Evolutionary conservation across 2,113 vertebrate species (phyloP).

Genomic region (Oryzias woworae): DNA sequence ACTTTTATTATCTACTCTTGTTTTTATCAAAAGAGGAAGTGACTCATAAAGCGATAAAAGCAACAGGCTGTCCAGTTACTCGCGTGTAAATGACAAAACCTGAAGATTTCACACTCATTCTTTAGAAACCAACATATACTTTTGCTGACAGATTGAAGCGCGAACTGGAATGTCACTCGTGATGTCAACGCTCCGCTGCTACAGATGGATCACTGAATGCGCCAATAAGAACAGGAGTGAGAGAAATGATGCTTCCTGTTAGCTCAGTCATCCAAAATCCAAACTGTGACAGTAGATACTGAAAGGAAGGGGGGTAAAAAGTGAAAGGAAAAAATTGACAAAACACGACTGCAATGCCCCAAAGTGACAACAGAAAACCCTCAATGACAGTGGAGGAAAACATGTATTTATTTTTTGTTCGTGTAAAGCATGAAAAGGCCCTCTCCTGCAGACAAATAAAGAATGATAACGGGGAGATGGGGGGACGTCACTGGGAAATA

Average conservation of each 20-base stretch:
- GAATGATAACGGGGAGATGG: neutral
- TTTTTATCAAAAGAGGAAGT: slow-evolving; percentile 40
- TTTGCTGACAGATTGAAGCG: slow-evolving; percentile 6
- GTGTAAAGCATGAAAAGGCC: no score
- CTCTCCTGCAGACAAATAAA: neutral
- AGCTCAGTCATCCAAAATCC: slow-evolving; percentile 1
- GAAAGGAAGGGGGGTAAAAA: neutral
- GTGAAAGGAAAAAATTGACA: neutral
- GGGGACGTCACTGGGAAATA: neutral
- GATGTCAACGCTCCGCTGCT: slow-evolving; percentile 1
- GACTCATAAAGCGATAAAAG: slow-evolving; percentile 22
- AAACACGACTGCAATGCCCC: neutral
- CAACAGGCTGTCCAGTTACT: slow-evolving; percentile 28
- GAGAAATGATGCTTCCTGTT: slow-evolving; percentile 3
- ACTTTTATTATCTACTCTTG: slow-evolving; percentile 19
- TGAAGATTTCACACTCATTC: slow-evolving; percentile 3
- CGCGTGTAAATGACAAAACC: slow-evolving; percentile 40
- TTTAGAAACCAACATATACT: slow-evolving; percentile 15
- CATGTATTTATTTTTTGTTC: neutral
- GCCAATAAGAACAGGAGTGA: neutral
- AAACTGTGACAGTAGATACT: neutral
- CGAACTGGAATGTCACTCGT: slow-evolving; percentile 1
- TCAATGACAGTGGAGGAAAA: neutral
- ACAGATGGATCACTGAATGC: neutral
- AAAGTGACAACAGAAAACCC: neutral